Conservation (phyloP, 2,113 vertebrate species). For the Anoplopoma fimbria region DNA sequence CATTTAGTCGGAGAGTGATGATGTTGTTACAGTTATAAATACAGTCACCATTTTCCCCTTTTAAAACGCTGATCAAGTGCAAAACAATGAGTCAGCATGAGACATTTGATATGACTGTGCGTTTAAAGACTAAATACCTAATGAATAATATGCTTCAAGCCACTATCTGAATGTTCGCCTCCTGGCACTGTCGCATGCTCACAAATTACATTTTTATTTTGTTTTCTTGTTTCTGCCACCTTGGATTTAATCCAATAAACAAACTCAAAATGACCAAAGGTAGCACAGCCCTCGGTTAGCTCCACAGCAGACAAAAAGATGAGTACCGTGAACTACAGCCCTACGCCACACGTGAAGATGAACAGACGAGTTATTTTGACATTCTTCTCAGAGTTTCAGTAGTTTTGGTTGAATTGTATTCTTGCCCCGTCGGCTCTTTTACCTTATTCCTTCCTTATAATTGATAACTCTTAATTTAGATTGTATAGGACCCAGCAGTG, state of each 20-base stretch:
- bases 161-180: background rate
- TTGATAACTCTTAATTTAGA: background rate
- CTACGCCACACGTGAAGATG: no score
- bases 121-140: background rate
- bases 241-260: no score
- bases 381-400: no score
- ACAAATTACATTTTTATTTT: no score
- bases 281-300: no score
- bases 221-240: background rate
- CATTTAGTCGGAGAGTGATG: conserved; percentile 13
- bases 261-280: no score
- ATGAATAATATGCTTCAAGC: background rate
- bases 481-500: background rate
- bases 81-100: background rate
- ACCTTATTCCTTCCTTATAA: background rate
- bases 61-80: background rate
- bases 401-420: no score
- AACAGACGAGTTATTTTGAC: no score
- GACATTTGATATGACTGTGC: background rate
- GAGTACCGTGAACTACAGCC: no score
- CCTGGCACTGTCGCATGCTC: no score
- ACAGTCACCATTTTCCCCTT: background rate
- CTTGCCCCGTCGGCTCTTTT: background rate
- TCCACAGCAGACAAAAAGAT: background rate
- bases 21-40: conserved; percentile 20